Evolutionary conservation across 2,888 invertebrate genomes (phyloP).

Genomic region (Ochropleura leucogaster): DNA sequence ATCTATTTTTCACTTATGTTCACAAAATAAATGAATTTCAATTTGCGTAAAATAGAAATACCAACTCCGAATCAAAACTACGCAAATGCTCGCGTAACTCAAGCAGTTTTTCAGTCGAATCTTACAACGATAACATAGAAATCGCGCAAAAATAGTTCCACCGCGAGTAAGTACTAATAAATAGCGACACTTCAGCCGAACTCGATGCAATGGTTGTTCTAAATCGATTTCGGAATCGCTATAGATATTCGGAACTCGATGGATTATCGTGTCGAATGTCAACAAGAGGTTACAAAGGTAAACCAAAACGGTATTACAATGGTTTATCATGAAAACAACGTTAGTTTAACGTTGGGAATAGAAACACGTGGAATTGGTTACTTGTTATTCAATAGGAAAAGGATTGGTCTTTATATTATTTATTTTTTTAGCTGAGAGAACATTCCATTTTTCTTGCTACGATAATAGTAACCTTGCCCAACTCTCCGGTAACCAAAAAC

Average conservation of each 20-base stretch:
- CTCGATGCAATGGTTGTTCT: conserved; percentile 8
- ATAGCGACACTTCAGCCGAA: conserved; percentile 1
- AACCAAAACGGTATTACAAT: conserved; percentile 24
- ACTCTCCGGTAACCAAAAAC: not conserved
- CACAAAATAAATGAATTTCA: no score
- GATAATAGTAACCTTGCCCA: not conserved
- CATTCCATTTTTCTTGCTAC: not conserved
- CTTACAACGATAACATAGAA: conserved; percentile 16
- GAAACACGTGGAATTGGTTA: not conserved
- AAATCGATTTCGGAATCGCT: conserved; percentile 33
- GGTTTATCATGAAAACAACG: conserved; percentile 27
- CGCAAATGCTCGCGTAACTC: not conserved
- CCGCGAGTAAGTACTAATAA: conserved; percentile 22
- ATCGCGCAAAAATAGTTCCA: conserved; percentile 15
- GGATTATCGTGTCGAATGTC: conserved; percentile 37
- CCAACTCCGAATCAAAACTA: not conserved
- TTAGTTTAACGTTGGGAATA: conserved; percentile 23
- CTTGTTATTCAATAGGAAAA: not conserved
- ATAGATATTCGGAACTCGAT: conserved; percentile 27
- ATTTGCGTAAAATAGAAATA: not conserved
- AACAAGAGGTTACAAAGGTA: conserved; percentile 27
- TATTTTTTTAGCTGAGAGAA: not conserved
- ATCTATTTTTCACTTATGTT: no score
- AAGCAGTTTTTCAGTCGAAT: conserved; percentile 11
- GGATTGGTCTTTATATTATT: not conserved